A percentile compares a stretch with the other conserved stretches of the same genome.
These are phyloP conservation scores for Odontocolon sp. DNA, from an alignment of 2,888 invertebrate genomes.

Conservation along the genomic window DNA sequence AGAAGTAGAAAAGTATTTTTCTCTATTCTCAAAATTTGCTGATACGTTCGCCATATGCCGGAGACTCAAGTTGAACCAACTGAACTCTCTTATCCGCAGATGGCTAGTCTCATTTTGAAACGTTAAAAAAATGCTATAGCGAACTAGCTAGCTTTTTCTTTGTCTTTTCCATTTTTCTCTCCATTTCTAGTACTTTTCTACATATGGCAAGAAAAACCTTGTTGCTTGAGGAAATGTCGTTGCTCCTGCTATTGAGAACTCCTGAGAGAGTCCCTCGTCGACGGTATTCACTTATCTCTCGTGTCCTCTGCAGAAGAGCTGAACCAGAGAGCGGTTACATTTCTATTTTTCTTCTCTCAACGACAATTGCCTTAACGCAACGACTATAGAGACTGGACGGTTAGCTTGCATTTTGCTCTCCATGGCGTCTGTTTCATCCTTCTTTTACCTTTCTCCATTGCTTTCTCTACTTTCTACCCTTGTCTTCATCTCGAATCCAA, in stretches of 20 bases:
- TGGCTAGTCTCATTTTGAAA: no score
- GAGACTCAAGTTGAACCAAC: background rate
- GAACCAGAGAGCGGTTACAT: slow-evolving; percentile 40
- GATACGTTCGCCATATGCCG: background rate
- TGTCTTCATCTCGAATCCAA: background rate
- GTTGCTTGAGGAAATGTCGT: slow-evolving; percentile 20
- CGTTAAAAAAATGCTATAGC: no score
- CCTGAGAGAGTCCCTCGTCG: slow-evolving; percentile 43
- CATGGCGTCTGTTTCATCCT: background rate
- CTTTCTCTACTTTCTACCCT: background rate
- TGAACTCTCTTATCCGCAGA: background rate
- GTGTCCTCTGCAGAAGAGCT: slow-evolving; percentile 19
- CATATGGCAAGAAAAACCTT: slow-evolving; percentile 24
- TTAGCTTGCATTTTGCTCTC: slow-evolving; percentile 56
- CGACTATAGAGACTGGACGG: slow-evolving; percentile 51
- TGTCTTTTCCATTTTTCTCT: background rate
- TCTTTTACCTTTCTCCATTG: background rate
- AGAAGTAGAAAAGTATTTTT: background rate
- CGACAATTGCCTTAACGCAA: slow-evolving; percentile 71
- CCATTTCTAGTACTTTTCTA: slow-evolving; percentile 17
- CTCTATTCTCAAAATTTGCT: slow-evolving; percentile 19
- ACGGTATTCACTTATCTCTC: slow-evolving; percentile 56
- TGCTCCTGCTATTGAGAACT: slow-evolving; percentile 21
- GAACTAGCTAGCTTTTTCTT: background rate
- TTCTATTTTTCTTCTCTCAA: slow-evolving; percentile 51